Percentiles rank a stretch among this genome's conserved stretches.
These are phyloP conservation scores for Diprion similis DNA, from an alignment of 1,140 invertebrate species.

Conservation along the genomic window DNA sequence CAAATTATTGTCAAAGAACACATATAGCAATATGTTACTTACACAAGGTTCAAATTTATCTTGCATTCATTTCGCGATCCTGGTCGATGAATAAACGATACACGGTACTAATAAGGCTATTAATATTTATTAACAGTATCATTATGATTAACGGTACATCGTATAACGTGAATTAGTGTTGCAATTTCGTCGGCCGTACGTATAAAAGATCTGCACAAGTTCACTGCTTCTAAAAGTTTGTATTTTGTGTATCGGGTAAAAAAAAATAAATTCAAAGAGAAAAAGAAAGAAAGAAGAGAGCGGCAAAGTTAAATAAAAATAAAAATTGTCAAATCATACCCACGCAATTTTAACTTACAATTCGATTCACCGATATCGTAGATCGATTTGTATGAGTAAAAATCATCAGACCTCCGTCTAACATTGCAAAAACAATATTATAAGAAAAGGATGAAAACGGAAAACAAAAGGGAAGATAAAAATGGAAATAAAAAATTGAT, in stretches of 20 bases:
- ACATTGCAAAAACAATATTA: too few species aligned
- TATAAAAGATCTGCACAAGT: too few species aligned
- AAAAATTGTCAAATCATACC: too few species aligned
- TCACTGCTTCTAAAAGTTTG: not conserved
- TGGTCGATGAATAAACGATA: not conserved
- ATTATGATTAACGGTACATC: slow-evolving; percentile 28
- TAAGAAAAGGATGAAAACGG: too few species aligned
- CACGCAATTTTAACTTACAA: too few species aligned
- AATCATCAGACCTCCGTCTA: too few species aligned
- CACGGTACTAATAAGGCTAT: slow-evolving; percentile 20
- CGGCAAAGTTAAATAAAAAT: not conserved
- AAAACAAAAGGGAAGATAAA: too few species aligned
- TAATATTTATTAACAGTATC: slow-evolving; percentile 38
- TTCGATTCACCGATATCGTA: too few species aligned
- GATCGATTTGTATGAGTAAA: too few species aligned
- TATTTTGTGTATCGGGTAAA: not conserved
- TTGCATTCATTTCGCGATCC: not conserved
- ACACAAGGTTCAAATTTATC: not conserved
- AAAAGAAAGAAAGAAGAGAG: not conserved
- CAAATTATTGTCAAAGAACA: too few species aligned
- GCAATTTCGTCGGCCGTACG: slow-evolving; percentile 31
- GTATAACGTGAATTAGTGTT: slow-evolving; percentile 27
- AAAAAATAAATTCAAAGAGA: not conserved
- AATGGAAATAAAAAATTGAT: too few species aligned
- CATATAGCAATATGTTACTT: too few species aligned